These are phyloP conservation scores for Plecotus auritus DNA, from an alignment of 2,113 vertebrate genomes.

Conservation along the genomic window DNA sequence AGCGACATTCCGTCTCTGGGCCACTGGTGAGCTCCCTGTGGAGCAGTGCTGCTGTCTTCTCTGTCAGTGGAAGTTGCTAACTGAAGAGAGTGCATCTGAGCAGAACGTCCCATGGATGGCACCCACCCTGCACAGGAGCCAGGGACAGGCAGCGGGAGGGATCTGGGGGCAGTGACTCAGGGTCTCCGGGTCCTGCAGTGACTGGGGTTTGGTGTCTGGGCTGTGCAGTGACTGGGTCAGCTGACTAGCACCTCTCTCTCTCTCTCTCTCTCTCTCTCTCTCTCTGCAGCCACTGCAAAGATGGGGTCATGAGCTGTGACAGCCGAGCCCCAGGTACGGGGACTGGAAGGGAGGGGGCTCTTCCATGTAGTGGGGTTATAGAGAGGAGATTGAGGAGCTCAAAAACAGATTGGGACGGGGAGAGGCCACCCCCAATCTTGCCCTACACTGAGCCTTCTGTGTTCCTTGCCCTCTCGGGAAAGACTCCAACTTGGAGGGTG, in stretches of 20 bases:
- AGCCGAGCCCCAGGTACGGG: conserved; percentile 81
- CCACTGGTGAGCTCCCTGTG: conserved; percentile 88
- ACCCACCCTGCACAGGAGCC: neutral
- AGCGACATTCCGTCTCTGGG: conserved; percentile 91
- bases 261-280: no score
- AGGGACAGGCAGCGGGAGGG: neutral
- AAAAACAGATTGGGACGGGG: neutral
- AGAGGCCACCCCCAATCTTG: neutral
- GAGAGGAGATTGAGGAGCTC: neutral
- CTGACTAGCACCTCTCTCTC: neutral
- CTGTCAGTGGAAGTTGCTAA: neutral
- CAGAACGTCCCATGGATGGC: neutral
- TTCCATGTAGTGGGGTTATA: no score
- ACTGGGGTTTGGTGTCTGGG: neutral
- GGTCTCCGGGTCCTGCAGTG: neutral
- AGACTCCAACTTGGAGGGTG: neutral
- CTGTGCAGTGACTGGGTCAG: neutral
- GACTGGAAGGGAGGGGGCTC: neutral
- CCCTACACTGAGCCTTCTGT: neutral
- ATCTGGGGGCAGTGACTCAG: accelerated
- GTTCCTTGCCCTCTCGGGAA: neutral
- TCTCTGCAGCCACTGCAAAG: conserved; percentile 87
- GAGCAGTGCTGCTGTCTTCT: neutral
- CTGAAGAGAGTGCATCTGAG: neutral
- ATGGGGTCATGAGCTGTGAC: conserved; percentile 90